phyloP scores from a whole-genome alignment of 1,140 invertebrate species.

The Leptinotarsa lineolata region DNA sequence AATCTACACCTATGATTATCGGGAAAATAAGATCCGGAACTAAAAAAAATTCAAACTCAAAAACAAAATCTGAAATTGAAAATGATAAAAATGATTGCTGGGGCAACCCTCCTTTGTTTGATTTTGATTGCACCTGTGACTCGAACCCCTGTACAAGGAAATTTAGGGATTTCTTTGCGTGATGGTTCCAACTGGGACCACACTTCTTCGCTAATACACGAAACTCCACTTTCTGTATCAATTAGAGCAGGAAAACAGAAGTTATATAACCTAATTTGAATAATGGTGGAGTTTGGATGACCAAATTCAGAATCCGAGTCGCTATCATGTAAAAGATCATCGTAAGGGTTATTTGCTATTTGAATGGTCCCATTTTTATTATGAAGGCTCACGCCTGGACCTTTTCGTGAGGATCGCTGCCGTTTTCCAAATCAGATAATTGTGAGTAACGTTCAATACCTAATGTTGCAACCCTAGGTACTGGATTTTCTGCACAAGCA shows the following conservation, averaged over 20 bases:
- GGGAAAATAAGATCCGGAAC: neutral
- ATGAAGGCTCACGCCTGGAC: too few species aligned
- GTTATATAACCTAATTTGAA: constrained; percentile 4
- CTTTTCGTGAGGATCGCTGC: too few species aligned
- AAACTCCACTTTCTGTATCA: constrained; percentile 12
- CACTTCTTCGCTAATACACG: constrained; percentile 10
- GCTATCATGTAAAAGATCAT: neutral
- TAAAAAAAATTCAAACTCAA: constrained; percentile 4
- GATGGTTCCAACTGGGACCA: neutral
- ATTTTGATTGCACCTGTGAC: neutral
- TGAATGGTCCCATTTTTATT: neutral
- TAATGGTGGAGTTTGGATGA: neutral
- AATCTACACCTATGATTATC: constrained; percentile 10
- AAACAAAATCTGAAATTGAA: neutral
- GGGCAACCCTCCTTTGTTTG: constrained; percentile 4
- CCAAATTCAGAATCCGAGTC: neutral
- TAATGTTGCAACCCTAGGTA: too few species aligned
- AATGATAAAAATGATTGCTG: neutral
- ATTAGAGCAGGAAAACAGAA: constrained; percentile 11
- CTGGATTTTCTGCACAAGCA: too few species aligned
- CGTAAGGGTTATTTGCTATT: neutral
- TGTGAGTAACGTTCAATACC: too few species aligned
- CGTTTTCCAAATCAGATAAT: too few species aligned
- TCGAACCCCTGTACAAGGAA: constrained; percentile 12
- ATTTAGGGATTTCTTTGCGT: neutral